phyloP scores from a whole-genome alignment of 2,888 invertebrate genomes.

The Dynastes maya region DNA sequence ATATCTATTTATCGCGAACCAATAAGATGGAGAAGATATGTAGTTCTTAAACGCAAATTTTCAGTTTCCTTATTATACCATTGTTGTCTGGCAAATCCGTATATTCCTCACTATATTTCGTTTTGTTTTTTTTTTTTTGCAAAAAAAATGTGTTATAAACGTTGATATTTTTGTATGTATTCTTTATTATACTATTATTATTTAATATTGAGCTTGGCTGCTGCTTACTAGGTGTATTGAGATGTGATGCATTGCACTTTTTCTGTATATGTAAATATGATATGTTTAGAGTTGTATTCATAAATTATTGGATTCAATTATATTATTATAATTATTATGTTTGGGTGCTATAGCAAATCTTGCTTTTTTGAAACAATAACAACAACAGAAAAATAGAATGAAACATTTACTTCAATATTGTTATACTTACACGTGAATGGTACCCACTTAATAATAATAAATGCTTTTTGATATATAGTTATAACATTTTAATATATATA shows the following conservation, averaged over 20 bases:
- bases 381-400: slow-evolving; percentile 13
- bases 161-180: slow-evolving; percentile 60
- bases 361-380: slow-evolving; percentile 58
- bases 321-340: slow-evolving; percentile 53
- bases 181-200: slow-evolving; percentile 64
- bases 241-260: slow-evolving; percentile 67
- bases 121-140: slow-evolving; percentile 48
- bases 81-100: neutral
- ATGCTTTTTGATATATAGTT: slow-evolving; percentile 52
- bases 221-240: slow-evolving; percentile 67
- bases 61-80: neutral
- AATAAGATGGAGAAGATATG: neutral
- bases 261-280: slow-evolving; percentile 63
- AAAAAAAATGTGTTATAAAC: slow-evolving; percentile 45
- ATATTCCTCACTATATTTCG: neutral
- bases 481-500: slow-evolving; percentile 52
- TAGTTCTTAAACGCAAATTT: slow-evolving; percentile 32
- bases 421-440: slow-evolving; percentile 46
- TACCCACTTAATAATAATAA: slow-evolving; percentile 49
- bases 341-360: slow-evolving; percentile 64
- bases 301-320: slow-evolving; percentile 59
- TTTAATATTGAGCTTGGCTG: slow-evolving; percentile 60
- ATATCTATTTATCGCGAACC: slow-evolving; percentile 28
- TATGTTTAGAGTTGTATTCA: slow-evolving; percentile 56
- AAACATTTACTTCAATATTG: slow-evolving; percentile 44